Evolutionary conservation across 2,797 vertebrate species (phyloP), one percentile per base, ranked within the genome.

Genomic region (Hybognathus amarus): DNA sequence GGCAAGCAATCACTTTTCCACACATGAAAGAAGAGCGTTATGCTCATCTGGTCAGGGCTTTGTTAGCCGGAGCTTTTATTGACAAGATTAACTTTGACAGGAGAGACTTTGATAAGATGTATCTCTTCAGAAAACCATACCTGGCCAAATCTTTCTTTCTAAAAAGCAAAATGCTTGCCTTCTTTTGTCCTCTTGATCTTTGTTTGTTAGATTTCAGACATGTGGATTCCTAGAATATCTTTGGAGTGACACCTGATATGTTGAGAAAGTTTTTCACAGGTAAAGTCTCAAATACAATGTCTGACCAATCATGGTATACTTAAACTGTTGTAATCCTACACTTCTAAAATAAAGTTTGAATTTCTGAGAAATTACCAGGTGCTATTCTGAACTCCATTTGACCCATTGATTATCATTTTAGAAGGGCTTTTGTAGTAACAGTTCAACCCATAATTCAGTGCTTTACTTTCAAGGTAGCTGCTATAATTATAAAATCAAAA

Each of bases 401-500:
- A 77, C 38, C 73, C 50, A 68, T 45, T 68, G 81, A 76, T 76
- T 82, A 40, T 75, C 61, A 76, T 66, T 82, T 42, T 42, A 75
- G 11, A 68, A 56, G 61, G n/a, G 42, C 27, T 74, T 70, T 81
- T 79, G 47, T 36, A 33, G 54, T 61, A 27, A 15, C 17, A 42
- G 10, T 40, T 40, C 13, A 66, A 82, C n/a, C 80, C 45, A 54
- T 52, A 50, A 64, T 66, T 47, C 8, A 6, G 38, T 63, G 45
- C 45, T n/a, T 45, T 47, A 50, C 30, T 45, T 63, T 71, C 38
- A 56, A 50, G 40, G n/a, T 75, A 47, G 18, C 8, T 17, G 27
- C 50, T 47, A n/a, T n/a, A 30, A 17, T 64, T 54, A 54, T 54
- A 47, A 42, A 6, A 61, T 18, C 13, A 52, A n/a, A 54, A 69